phyloP scores from a whole-genome alignment of 2,113 vertebrate genomes.

The Gavia stellata region DNA sequence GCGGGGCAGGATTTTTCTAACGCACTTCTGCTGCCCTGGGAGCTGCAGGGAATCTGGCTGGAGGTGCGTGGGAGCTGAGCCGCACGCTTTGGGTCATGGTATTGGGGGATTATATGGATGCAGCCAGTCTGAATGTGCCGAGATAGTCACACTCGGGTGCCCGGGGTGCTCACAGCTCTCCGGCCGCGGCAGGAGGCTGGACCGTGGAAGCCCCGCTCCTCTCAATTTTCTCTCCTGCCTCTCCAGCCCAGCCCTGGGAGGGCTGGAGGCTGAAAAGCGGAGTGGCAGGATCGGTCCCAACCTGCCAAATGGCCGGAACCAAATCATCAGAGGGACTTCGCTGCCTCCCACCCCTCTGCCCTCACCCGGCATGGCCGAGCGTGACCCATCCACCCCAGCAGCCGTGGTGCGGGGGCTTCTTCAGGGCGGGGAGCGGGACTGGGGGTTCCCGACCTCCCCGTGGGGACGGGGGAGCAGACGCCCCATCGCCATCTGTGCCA shows the following conservation, averaged over 20 bases:
- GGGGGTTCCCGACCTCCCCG: background rate
- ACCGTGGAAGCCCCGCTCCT: rapidly evolving
- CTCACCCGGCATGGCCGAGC: rapidly evolving
- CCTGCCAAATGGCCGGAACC: background rate
- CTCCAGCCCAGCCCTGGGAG: background rate
- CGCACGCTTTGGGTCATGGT: rapidly evolving
- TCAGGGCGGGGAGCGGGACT: background rate
- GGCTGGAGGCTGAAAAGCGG: rapidly evolving
- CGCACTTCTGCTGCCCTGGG: too few relatives aligned
- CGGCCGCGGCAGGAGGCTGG: rapidly evolving
- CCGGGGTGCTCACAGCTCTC: background rate
- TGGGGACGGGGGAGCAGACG: background rate
- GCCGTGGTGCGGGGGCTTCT: background rate
- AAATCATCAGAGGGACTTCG: background rate
- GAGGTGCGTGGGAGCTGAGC: background rate
- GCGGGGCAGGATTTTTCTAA: background rate
- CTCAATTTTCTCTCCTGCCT: rapidly evolving
- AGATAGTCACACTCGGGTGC: rapidly evolving
- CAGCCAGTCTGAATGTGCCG: rapidly evolving
- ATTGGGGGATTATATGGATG: rapidly evolving
- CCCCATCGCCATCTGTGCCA: background rate
- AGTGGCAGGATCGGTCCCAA: background rate
- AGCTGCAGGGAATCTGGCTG: background rate
- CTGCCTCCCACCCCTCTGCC: background rate
- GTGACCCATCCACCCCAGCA: rapidly evolving